A percentile compares a stretch with the other conserved stretches of the same genome.
These are phyloP conservation scores for Hephaestus fuliginosus DNA, from an alignment of 2,797 vertebrate species.

Conservation along the genomic window DNA sequence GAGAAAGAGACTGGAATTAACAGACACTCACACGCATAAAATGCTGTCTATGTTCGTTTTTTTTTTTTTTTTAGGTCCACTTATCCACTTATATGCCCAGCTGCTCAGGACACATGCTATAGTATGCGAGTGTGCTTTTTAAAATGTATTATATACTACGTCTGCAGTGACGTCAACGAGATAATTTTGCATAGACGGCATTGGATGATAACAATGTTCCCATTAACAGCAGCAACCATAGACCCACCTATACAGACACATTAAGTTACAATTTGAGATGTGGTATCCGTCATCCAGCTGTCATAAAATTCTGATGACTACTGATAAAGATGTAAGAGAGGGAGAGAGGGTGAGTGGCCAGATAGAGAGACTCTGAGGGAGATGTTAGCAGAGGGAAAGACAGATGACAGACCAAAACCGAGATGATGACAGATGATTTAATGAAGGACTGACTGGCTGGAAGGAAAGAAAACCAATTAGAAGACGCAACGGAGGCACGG, in stretches of 20 bases:
- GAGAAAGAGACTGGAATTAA: conserved; percentile 11
- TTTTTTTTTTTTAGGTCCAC: not conserved
- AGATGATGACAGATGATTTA: conserved; percentile 78
- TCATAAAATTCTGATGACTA: conserved; percentile 56
- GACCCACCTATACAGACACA: conserved; percentile 26
- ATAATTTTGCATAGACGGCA: conserved; percentile 24
- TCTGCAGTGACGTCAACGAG: not conserved
- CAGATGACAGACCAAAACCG: conserved; percentile 53
- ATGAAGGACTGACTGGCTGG: conserved; percentile 74
- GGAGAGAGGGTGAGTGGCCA: conserved; percentile 2
- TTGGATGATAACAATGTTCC: conserved; percentile 8
- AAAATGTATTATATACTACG: not conserved
- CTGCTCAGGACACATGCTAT: not conserved
- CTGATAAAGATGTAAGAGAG: conserved; percentile 52
- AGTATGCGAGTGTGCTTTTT: not conserved
- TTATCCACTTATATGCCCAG: not conserved
- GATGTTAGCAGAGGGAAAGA: conserved; percentile 53
- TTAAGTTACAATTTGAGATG: conserved; percentile 40
- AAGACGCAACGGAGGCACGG: conserved; percentile 53
- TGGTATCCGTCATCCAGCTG: conserved; percentile 56
- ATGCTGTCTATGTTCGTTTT: not conserved
- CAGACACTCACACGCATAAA: not conserved
- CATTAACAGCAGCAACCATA: conserved; percentile 13
- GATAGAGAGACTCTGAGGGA: not conserved
- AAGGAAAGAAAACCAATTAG: conserved; percentile 77